Percentiles rank a stretch among this genome's conserved stretches.
Evolutionary conservation across 92 coral and sea anemone species (phyloP).

Genomic region (Parazoanthus darwini): DNA sequence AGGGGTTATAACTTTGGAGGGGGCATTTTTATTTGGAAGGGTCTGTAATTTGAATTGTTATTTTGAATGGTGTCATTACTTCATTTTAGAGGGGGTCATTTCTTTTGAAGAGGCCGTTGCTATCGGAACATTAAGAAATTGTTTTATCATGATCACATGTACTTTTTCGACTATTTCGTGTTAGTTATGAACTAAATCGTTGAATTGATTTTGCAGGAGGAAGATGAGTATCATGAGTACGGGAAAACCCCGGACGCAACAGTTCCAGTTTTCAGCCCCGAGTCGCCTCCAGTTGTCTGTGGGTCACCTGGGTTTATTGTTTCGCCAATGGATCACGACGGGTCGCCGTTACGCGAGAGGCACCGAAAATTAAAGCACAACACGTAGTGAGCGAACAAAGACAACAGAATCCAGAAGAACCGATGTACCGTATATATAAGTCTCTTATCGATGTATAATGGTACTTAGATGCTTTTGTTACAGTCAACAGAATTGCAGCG

Average conservation of each 20-base stretch:
- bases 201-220: constrained; percentile 43
- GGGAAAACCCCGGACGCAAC: constrained; percentile 79
- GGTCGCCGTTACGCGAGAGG: constrained; percentile 26
- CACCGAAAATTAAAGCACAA: constrained; percentile 19
- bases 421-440: too few species aligned
- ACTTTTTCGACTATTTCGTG: neutral
- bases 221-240: constrained; percentile 78
- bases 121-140: neutral
- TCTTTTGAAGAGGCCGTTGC: too few species aligned
- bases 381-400: neutral
- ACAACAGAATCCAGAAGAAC: neutral
- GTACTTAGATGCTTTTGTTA: neutral
- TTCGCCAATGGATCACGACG: constrained; percentile 57
- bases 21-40: too few species aligned
- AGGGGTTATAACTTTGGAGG: too few species aligned
- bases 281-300: constrained; percentile 58
- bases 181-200: constrained; percentile 34
- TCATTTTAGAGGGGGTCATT: too few species aligned
- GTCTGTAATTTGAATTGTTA: too few species aligned
- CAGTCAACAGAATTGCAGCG: too few species aligned
- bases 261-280: constrained; percentile 67
- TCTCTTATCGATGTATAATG: too few species aligned
- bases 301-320: constrained; percentile 81
- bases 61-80: too few species aligned
- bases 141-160: neutral